Evolutionary conservation across 2,797 vertebrate genomes (phyloP).

Genomic region (Siniperca undulata): DNA sequence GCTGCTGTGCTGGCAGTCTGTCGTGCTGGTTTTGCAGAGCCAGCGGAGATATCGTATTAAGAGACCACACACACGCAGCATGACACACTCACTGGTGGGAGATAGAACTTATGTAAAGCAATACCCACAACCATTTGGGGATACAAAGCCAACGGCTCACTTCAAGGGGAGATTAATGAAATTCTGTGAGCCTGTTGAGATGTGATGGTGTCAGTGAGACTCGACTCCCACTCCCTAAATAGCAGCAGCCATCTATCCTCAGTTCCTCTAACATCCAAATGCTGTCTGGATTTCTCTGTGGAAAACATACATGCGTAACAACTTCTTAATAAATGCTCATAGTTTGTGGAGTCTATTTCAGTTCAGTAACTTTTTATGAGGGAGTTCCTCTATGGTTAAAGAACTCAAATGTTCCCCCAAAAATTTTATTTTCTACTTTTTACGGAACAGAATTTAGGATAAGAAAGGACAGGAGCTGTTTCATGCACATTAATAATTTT

Average conservation of each 20-base stretch:
- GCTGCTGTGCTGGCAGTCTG: conserved; percentile 48
- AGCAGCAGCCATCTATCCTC: conserved; percentile 10
- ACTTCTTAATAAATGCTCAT: conserved; percentile 10
- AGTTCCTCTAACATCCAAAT: conserved; percentile 16
- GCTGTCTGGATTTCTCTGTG: conserved; percentile 30
- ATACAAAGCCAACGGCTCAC: background rate
- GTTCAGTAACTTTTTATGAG: background rate
- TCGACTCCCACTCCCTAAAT: conserved; percentile 18
- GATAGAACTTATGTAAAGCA: conserved; percentile 44
- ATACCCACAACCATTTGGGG: conserved; percentile 1
- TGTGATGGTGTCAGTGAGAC: conserved; percentile 27
- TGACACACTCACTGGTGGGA: conserved; percentile 17
- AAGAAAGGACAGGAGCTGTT: background rate
- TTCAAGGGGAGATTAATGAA: conserved; percentile 31
- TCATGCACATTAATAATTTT: background rate
- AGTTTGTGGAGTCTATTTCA: background rate
- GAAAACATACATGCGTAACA: conserved; percentile 21
- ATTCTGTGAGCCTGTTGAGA: conserved; percentile 26
- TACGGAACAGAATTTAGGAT: background rate
- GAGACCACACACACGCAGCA: conserved; percentile 52
- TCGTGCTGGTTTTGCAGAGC: conserved; percentile 45
- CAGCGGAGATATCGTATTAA: conserved; percentile 56
- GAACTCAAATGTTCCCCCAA: background rate
- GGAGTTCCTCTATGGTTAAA: background rate
- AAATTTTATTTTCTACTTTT: conserved; percentile 4